phyloP scores from a whole-genome alignment of 2,113 vertebrate species.

The Etheostoma cragini region DNA sequence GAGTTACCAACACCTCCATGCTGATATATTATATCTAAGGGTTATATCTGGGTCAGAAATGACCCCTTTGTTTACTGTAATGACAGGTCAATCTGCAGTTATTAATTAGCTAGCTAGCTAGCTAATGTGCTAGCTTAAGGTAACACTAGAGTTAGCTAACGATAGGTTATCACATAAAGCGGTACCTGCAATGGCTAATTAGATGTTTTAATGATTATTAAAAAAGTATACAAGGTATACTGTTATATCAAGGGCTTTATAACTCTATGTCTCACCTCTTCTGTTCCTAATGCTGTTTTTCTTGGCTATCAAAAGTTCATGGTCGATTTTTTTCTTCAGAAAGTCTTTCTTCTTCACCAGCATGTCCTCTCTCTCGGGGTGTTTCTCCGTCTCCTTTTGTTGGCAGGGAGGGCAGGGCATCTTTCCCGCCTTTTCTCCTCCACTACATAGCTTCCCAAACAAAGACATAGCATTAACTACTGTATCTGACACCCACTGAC shows the following conservation, averaged over 20 bases:
- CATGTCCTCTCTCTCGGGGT: not conserved
- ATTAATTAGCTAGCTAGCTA: not conserved
- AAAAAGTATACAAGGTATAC: rapidly evolving
- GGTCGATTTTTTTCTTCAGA: constrained; percentile 21
- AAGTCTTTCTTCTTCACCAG: constrained; percentile 2
- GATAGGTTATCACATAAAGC: not conserved
- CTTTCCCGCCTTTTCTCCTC: not conserved
- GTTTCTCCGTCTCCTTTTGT: not conserved
- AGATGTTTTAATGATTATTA: not conserved
- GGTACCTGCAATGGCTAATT: not conserved
- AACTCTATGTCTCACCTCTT: constrained; percentile 16
- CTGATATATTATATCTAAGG: too few species aligned
- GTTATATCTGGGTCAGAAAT: not conserved
- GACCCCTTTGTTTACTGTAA: not conserved
- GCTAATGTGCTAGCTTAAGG: not conserved
- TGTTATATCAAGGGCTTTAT: not conserved
- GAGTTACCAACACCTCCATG: too few species aligned
- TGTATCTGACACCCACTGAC: too few species aligned
- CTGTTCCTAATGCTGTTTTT: constrained; percentile 31
- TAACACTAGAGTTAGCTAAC: too few species aligned
- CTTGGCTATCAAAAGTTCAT: constrained; percentile 16
- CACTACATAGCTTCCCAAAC: not conserved
- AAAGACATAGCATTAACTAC: not conserved
- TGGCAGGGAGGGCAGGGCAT: too few species aligned
- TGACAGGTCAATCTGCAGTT: not conserved